Evolutionary conservation across 2,888 invertebrate species (phyloP).

Genomic region (Mimas tiliae): DNA sequence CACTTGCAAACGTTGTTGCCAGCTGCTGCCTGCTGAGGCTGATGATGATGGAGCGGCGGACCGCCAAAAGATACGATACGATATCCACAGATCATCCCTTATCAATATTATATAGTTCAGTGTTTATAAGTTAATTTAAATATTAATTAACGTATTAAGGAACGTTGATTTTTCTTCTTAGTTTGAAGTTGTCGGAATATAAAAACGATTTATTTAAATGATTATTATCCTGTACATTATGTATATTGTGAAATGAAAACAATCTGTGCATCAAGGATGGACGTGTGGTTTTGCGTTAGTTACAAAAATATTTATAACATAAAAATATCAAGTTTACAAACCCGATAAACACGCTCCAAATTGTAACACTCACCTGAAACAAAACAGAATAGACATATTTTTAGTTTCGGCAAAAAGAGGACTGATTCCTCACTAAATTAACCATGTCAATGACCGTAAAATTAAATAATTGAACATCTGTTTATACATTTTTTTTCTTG

Average conservation of each 20-base stretch:
- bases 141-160: neutral
- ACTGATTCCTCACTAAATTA: conserved; percentile 49
- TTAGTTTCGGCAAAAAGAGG: conserved; percentile 41
- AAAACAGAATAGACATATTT: conserved; percentile 46
- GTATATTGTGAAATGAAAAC: neutral
- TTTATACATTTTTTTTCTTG: conserved; percentile 53
- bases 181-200: too few relatives aligned
- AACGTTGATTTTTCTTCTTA: neutral
- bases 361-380: conserved; percentile 73
- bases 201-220: neutral
- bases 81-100: neutral
- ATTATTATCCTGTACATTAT: neutral
- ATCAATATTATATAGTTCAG: neutral
- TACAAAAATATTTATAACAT: conserved; percentile 5
- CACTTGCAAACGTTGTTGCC: conserved; percentile 55
- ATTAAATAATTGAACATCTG: conserved; percentile 60
- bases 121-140: neutral
- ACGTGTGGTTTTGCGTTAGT: neutral
- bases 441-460: conserved; percentile 59
- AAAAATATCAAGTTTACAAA: conserved; percentile 36
- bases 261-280: neutral
- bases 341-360: conserved; percentile 32
- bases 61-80: neutral
- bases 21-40: neutral
- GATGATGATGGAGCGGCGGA: too few relatives aligned